A percentile compares a stretch with the other conserved stretches of the same genome.
Evolutionary conservation across 2,113 vertebrate genomes (phyloP).

Genomic region (Calidris pugnax): DNA sequence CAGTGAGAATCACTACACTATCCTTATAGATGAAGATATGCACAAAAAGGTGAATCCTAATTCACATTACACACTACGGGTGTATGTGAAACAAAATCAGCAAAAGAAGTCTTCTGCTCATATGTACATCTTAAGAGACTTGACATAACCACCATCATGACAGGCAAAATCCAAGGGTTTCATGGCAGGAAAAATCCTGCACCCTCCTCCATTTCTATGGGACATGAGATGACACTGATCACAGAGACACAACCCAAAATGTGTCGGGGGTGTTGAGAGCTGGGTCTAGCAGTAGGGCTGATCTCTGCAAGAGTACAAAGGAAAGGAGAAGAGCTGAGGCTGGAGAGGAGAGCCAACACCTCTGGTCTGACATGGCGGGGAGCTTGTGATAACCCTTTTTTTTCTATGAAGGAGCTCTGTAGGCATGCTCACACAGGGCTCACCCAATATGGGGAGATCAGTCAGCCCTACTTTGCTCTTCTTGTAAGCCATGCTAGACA

Average conservation of each 20-base stretch:
- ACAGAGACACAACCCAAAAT: fast-evolving
- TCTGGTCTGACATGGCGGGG: fast-evolving
- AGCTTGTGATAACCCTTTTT: neutral
- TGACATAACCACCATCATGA: neutral
- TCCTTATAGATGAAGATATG: fast-evolving
- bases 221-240: too few relatives aligned
- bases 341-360: neutral
- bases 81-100: neutral
- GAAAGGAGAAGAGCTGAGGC: neutral
- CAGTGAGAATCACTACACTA: too few relatives aligned
- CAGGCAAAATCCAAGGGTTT: neutral
- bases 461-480: neutral
- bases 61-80: neutral
- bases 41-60: neutral
- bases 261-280: neutral
- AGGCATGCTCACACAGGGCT: neutral
- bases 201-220: fast-evolving
- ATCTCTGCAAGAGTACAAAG: neutral
- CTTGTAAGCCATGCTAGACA: neutral
- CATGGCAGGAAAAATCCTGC: neutral
- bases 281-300: too few relatives aligned
- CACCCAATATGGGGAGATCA: neutral
- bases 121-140: fast-evolving
- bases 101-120: neutral
- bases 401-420: neutral